Percentiles rank a stretch among this genome's conserved stretches.
Evolutionary conservation across 2,888 invertebrate genomes (phyloP).

Genomic region (Drosophila fulvimacula): DNA sequence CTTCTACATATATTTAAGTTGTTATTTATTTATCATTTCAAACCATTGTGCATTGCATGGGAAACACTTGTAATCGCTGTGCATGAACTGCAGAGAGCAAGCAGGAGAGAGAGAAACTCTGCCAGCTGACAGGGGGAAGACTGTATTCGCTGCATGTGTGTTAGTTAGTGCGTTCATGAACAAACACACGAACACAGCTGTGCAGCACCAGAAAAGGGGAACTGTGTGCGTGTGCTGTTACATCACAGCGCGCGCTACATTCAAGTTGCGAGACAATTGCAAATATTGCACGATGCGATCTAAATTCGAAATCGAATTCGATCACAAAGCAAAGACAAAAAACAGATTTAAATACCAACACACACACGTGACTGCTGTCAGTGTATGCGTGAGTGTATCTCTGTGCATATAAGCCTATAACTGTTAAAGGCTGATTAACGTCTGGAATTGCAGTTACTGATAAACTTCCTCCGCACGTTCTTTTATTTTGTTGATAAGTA

Average conservation of each 20-base stretch:
- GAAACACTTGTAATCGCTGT: conserved; percentile 13
- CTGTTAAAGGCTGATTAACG: conserved; percentile 48
- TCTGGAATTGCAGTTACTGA: conserved; percentile 26
- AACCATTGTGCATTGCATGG: conserved; percentile 20
- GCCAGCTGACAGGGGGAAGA: conserved; percentile 31
- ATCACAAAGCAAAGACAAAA: conserved; percentile 33
- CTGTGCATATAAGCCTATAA: conserved; percentile 8
- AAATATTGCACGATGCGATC: conserved; percentile 38
- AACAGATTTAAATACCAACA: conserved; percentile 33
- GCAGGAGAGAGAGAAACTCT: not conserved
- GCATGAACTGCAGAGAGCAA: not conserved
- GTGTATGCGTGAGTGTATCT: not conserved
- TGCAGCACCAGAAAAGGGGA: not conserved
- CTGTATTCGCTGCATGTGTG: conserved; percentile 33
- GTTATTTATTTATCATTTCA: not conserved
- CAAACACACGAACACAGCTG: conserved; percentile 4
- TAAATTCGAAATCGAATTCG: conserved; percentile 52
- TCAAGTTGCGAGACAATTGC: conserved; percentile 44
- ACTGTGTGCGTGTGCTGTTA: conserved; percentile 32
- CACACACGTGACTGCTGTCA: conserved; percentile 13
- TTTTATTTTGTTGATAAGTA: conserved; percentile 49
- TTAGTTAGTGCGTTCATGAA: conserved; percentile 26
- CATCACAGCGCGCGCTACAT: conserved; percentile 44
- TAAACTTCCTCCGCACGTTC: conserved; percentile 40
- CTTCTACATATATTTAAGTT: not conserved